These are phyloP conservation scores for Cygnus olor DNA, from an alignment of 2,797 vertebrate species.

Conservation along the genomic window DNA sequence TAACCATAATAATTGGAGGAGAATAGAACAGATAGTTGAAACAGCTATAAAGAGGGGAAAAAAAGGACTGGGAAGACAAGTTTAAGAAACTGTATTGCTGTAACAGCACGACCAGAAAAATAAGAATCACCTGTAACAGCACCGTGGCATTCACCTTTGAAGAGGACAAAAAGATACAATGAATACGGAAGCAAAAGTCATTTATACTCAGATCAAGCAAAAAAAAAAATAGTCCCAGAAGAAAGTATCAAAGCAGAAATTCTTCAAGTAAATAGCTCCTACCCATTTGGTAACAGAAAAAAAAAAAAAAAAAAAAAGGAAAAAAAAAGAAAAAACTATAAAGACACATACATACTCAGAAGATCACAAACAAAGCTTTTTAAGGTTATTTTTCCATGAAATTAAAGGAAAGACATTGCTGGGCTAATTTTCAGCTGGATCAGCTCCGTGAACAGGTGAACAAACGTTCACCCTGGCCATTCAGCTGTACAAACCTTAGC, in stretches of 20 bases:
- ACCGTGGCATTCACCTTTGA: slow-evolving; percentile 65
- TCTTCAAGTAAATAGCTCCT: slow-evolving; percentile 69
- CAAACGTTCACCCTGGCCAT: slow-evolving; percentile 24
- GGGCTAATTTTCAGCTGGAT: slow-evolving; percentile 48
- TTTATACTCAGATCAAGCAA: slow-evolving; percentile 56
- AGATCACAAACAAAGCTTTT: slow-evolving; percentile 70
- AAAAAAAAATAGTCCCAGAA: slow-evolving; percentile 67
- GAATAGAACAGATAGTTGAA: slow-evolving; percentile 40
- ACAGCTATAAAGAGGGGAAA: slow-evolving; percentile 45
- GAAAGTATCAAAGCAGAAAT: slow-evolving; percentile 70
- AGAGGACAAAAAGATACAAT: slow-evolving; percentile 61
- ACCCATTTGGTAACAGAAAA: slow-evolving; percentile 36
- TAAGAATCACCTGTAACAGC: slow-evolving; percentile 68
- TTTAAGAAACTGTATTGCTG: slow-evolving; percentile 60
- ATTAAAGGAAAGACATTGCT: slow-evolving; percentile 21
- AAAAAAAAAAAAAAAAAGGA: slow-evolving; percentile 31
- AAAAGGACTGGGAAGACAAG: slow-evolving; percentile 58
- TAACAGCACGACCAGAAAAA: slow-evolving; percentile 66
- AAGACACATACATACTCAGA: slow-evolving; percentile 50
- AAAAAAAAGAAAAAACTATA: slow-evolving; percentile 64
- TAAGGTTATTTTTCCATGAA: slow-evolving; percentile 53
- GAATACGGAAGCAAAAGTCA: slow-evolving; percentile 63
- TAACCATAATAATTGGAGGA: slow-evolving; percentile 67
- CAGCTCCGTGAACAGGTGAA: not conserved
- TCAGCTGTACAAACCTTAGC: slow-evolving; percentile 43